Evolutionary conservation across 2,888 invertebrate species (phyloP).

Genomic region (Xylota sylvarum): DNA sequence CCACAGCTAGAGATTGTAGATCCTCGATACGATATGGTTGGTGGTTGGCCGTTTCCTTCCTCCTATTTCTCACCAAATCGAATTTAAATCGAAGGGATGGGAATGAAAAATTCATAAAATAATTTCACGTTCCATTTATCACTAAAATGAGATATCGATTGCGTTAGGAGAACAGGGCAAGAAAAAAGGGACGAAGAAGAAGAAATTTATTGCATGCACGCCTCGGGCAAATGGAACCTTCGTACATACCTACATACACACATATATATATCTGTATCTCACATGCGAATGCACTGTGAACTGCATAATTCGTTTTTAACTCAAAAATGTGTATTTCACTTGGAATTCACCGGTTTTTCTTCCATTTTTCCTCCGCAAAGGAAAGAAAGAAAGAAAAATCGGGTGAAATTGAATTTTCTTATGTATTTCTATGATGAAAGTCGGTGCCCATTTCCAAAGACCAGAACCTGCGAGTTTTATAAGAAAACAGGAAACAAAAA

Average conservation of each 20-base stretch:
- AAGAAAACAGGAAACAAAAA: constrained; percentile 49
- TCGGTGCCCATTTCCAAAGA: constrained; percentile 29
- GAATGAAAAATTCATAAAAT: constrained; percentile 62
- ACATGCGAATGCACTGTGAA: constrained; percentile 47
- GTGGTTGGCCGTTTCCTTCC: neutral
- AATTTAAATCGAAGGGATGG: constrained; percentile 39
- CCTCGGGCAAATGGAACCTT: neutral
- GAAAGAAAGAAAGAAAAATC: constrained; percentile 2
- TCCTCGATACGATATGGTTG: constrained; percentile 11
- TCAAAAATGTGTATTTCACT: constrained; percentile 58
- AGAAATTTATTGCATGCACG: constrained; percentile 31
- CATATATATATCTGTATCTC: neutral
- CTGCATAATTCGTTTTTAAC: constrained; percentile 66
- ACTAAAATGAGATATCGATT: constrained; percentile 70
- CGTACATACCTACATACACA: neutral
- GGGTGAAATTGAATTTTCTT: constrained; percentile 64
- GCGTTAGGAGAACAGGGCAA: constrained; percentile 2
- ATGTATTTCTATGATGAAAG: constrained; percentile 14
- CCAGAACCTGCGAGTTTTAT: constrained; percentile 24
- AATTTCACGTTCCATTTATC: constrained; percentile 70
- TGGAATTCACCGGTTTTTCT: constrained; percentile 11
- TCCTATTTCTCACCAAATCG: constrained; percentile 9
- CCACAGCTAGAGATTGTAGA: constrained; percentile 38
- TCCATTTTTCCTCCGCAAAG: neutral
- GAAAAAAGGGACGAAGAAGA: neutral